These are phyloP conservation scores for Matsumurasca onukii DNA, from an alignment of 1,140 invertebrate species.

Conservation along the genomic window DNA sequence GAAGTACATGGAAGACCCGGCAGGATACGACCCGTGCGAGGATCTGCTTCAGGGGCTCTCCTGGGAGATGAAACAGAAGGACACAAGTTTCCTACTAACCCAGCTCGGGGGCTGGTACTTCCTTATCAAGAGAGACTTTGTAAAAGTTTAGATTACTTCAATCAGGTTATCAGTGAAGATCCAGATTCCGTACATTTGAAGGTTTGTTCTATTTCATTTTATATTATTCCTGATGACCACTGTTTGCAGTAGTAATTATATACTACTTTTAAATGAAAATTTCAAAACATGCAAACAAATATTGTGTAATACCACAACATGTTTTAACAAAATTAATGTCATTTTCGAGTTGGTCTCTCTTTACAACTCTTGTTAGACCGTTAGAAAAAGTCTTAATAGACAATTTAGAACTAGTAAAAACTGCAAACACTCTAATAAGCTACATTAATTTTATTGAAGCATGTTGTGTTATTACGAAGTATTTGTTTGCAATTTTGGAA, in stretches of 20 bases:
- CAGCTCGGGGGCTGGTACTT: constrained; percentile 11
- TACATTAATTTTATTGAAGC: background rate
- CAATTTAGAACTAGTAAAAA: background rate
- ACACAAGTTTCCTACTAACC: background rate
- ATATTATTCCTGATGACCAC: background rate
- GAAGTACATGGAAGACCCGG: constrained; percentile 1
- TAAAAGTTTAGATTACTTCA: constrained; percentile 1
- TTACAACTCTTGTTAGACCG: background rate
- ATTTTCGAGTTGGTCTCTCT: background rate
- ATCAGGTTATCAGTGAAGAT: background rate
- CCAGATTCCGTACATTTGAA: background rate
- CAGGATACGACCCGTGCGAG: background rate
- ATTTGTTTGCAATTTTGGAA: too few relatives aligned
- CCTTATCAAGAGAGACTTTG: background rate
- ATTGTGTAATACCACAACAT: background rate
- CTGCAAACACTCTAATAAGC: background rate
- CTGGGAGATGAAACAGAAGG: background rate
- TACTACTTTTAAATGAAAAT: background rate
- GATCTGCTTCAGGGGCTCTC: background rate
- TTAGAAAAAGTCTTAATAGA: background rate
- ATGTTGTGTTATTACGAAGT: too few relatives aligned
- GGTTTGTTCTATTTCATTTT: background rate
- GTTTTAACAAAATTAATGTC: background rate
- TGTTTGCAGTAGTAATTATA: background rate
- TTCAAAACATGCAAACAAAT: background rate